phyloP scores from a whole-genome alignment of 1,140 invertebrate species.

The Aphis gossypii region DNA sequence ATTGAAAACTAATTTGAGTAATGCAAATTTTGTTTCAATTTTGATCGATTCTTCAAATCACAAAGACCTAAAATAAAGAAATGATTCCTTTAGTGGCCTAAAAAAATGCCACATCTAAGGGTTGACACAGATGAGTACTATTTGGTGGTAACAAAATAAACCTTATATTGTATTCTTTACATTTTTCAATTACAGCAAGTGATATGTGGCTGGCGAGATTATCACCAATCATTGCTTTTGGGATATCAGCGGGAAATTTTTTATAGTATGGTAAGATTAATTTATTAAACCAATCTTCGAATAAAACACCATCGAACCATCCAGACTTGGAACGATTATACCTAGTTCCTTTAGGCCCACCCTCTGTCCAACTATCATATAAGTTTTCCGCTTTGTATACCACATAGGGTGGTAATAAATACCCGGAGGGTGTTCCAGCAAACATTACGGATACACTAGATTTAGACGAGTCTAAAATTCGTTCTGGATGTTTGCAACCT shows the following conservation, averaged over 20 bases:
- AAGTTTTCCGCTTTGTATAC: background rate
- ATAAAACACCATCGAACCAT: constrained; percentile 58
- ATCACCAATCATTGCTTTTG: constrained; percentile 63
- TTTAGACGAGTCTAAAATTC: constrained; percentile 55
- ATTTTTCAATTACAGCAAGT: constrained; percentile 61
- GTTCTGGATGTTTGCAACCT: constrained; percentile 58
- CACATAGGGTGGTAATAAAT: constrained; percentile 55
- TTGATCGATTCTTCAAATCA: too few relatives aligned
- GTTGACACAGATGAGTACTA: constrained; percentile 65
- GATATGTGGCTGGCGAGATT: constrained; percentile 65
- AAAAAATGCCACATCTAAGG: constrained; percentile 65
- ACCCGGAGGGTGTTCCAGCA: constrained; percentile 46
- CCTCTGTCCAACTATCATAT: constrained; percentile 60
- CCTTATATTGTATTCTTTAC: constrained; percentile 54
- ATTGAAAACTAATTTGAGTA: too few relatives aligned
- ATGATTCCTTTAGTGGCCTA: too few relatives aligned
- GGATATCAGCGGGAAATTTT: background rate
- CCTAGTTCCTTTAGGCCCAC: constrained; percentile 59
- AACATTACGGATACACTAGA: constrained; percentile 57
- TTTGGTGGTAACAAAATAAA: constrained; percentile 63
- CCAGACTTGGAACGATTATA: constrained; percentile 51
- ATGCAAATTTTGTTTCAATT: too few relatives aligned
- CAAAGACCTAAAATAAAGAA: too few relatives aligned
- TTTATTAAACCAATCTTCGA: constrained; percentile 57
- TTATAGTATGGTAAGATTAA: constrained; percentile 57